These are phyloP conservation scores for Rhincodon typus DNA, from an alignment of 2,797 vertebrate genomes.

Conservation along the genomic window DNA sequence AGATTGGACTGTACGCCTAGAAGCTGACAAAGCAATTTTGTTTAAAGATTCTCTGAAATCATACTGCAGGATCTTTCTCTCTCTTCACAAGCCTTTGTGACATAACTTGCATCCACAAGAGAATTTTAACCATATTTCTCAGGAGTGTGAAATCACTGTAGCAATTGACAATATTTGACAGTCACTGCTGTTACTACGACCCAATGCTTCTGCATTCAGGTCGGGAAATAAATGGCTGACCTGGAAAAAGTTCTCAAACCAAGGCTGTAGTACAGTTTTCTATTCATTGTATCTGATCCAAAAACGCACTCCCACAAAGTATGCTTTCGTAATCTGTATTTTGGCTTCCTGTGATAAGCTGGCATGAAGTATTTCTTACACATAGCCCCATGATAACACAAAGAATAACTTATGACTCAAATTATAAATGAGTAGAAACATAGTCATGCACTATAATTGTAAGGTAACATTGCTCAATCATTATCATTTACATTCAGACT, in stretches of 20 bases:
- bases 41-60: constrained; percentile 6
- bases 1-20: not conserved
- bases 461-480: not conserved
- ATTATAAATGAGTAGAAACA: not conserved
- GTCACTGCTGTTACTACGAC: not conserved
- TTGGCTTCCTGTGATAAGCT: not conserved
- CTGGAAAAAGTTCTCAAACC: not conserved
- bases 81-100: not conserved
- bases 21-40: not conserved
- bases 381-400: not conserved
- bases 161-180: not conserved
- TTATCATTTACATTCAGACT: not conserved
- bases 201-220: not conserved
- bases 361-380: not conserved
- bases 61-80: not conserved
- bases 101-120: not conserved
- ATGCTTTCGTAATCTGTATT: not conserved
- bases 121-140: not conserved
- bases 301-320: not conserved
- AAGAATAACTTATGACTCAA: not conserved
- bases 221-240: not conserved
- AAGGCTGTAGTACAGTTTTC: not conserved
- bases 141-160: not conserved
- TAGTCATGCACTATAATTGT: not conserved
- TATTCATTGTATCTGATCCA: not conserved